Evolutionary conservation across 2,888 invertebrate genomes (phyloP), one percentile per base, ranked within the genome.

Genomic region (Podabrus alpinus): DNA sequence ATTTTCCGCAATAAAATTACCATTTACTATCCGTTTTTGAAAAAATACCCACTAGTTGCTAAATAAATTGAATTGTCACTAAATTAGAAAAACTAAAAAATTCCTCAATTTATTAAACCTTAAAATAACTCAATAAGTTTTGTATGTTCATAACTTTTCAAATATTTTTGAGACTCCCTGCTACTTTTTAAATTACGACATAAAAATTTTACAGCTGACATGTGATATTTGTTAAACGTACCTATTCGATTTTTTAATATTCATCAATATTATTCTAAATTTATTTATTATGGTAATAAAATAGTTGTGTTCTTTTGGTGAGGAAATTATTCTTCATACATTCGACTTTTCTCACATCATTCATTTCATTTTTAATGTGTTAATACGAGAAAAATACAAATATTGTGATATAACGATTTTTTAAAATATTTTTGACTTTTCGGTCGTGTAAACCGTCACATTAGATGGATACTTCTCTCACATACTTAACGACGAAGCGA

Each of bases 131-230:
- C 16, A 45, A 45, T 45, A 45, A n/a, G 45, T 45, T 45, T 45
- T 45, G 45, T 45, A 45, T 2, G 45, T 45, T 61, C 17, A 15
- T 62, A 64, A 64, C 62, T 64, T 64, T 64, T 64, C 62, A 64
- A 13, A 19, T 64, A 21, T 64, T 64, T 64, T 64, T 64, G n/a
- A 64, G 62, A 64, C 62, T 64, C 62, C 62, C 62, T 21, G 62
- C 62, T 64, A 64, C 17, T 64, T 64, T 64, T 64, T 64, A 64
- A 64, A 64, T 64, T 64, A 64, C 62, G 17, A 64, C 62, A 64
- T 64, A 64, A 64, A 17, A 64, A 19, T 64, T 64, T 21, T 64
- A 64, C 13, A 21, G 21, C 62, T 21, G 21, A 19, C 62, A 64
- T 64, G 21, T 16, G 17, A 64, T 64, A 64, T 19, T 64, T 21